Percentiles rank a stretch among this genome's conserved stretches.
Conservation (phyloP, 2,888 invertebrate genomes). For the Eupithecia inturbata region DNA sequence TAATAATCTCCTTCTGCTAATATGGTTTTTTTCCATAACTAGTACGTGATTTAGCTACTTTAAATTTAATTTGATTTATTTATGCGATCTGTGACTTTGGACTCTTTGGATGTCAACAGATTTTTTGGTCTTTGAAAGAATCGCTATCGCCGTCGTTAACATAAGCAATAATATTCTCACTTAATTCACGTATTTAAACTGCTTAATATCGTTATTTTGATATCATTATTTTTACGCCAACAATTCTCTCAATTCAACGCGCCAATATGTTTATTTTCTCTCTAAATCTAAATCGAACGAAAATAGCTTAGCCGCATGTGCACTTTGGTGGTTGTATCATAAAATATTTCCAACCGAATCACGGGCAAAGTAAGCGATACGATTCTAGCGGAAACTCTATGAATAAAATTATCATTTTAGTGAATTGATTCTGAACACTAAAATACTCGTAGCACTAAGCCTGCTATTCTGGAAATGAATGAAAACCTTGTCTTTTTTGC, state of each 20-base stretch:
- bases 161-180: too few species aligned
- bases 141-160: background rate
- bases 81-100: too few species aligned
- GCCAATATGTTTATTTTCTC: background rate
- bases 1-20: too few species aligned
- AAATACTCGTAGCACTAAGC: conserved; percentile 72
- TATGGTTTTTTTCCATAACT: too few species aligned
- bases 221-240: background rate
- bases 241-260: background rate
- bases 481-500: background rate
- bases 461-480: conserved; percentile 51
- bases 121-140: background rate
- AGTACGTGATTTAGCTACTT: too few species aligned
- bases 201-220: background rate
- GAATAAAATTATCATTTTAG: conserved; percentile 83
- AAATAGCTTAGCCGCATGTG: conserved; percentile 49
- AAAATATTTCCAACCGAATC: conserved; percentile 79
- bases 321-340: conserved; percentile 65
- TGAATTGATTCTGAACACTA: conserved; percentile 80
- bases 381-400: conserved; percentile 81
- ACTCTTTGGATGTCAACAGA: background rate
- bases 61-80: too few species aligned
- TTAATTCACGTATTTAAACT: too few species aligned
- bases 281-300: conserved; percentile 14
- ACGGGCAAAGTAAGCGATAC: conserved; percentile 82